phyloP scores from a whole-genome alignment of 2,888 invertebrate species.

The Dexiosoma caninum region DNA sequence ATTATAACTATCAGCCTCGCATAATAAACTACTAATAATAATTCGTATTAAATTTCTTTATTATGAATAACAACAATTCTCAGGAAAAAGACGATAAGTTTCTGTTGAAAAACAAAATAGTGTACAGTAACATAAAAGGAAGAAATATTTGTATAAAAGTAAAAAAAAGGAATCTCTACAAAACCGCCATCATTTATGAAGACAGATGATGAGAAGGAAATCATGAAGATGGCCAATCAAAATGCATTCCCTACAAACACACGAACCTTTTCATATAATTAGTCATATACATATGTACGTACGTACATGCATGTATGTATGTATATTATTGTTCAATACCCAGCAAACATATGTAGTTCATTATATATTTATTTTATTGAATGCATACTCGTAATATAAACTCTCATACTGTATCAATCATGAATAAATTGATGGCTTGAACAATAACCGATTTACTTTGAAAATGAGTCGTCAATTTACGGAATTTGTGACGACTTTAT shows the following conservation, averaged over 20 bases:
- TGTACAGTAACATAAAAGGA: background rate
- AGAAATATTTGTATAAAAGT: background rate
- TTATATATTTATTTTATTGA: too few species aligned
- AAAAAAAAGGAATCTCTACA: conserved; percentile 22
- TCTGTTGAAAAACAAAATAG: background rate
- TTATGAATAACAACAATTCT: conserved; percentile 57
- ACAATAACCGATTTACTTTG: too few species aligned
- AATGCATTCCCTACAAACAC: conserved; percentile 37
- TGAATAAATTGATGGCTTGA: too few species aligned
- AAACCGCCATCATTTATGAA: conserved; percentile 63
- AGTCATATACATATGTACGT: background rate
- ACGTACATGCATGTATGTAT: too few species aligned
- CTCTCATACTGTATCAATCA: too few species aligned
- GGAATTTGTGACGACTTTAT: too few species aligned
- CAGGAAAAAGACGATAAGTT: conserved; percentile 1
- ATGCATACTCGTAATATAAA: too few species aligned
- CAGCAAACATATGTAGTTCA: too few species aligned
- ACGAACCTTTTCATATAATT: background rate
- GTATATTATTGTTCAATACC: too few species aligned
- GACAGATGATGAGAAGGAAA: conserved; percentile 52
- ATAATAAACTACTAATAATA: conserved; percentile 57
- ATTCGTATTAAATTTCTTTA: conserved; percentile 64
- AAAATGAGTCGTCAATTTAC: too few species aligned
- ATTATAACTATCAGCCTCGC: conserved; percentile 22
- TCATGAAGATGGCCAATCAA: conserved; percentile 64